Conservation (phyloP, 2,113 vertebrate species). For the Oreochromis niloticus region DNA sequence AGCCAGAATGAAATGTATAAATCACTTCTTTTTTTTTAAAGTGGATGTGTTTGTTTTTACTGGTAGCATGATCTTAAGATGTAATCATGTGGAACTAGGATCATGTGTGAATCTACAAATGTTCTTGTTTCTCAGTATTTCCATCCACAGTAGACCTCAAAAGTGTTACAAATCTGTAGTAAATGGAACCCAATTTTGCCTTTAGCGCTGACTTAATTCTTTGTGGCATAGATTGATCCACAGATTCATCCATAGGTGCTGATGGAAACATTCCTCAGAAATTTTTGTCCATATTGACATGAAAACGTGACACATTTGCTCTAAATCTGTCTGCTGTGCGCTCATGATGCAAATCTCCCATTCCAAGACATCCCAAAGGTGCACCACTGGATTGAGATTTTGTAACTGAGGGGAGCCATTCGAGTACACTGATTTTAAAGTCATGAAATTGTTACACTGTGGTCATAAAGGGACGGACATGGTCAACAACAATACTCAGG, state of each 20-base stretch:
- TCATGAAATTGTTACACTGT: neutral
- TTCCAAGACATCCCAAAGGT: neutral
- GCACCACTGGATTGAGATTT: neutral
- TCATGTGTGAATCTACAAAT: neutral
- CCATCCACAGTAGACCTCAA: neutral
- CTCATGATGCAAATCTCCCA: neutral
- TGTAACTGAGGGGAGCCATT: neutral
- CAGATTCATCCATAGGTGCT: neutral
- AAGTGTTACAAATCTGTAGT: neutral
- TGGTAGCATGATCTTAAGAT: neutral
- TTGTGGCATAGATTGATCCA: rapidly evolving
- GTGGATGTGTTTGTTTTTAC: neutral
- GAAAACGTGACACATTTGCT: neutral
- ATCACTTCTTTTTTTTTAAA: neutral
- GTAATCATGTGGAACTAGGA: neutral
- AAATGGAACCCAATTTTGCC: neutral
- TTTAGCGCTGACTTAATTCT: rapidly evolving
- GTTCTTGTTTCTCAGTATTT: neutral
- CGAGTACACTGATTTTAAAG: neutral
- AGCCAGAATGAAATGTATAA: neutral
- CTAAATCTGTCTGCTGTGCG: neutral
- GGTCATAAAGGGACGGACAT: neutral
- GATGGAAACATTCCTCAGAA: neutral
- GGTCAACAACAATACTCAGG: neutral
- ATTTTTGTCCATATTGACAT: neutral